phyloP scores from a whole-genome alignment of 2,888 invertebrate species.

The Nebria salina region DNA sequence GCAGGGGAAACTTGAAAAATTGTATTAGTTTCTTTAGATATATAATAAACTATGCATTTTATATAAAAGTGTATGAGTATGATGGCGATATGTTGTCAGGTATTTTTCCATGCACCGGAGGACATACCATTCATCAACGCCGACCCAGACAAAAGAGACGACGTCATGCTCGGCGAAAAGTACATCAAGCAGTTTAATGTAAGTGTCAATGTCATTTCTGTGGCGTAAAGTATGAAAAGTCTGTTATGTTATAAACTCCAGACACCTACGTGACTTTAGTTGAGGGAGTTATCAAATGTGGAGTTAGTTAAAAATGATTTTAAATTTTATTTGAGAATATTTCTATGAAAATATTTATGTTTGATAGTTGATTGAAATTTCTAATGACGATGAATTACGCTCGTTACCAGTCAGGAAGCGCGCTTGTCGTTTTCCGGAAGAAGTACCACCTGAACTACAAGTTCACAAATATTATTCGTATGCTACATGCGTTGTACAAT shows the following conservation, averaged over 20 bases:
- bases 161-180: slow-evolving; percentile 59
- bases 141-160: slow-evolving; percentile 61
- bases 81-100: slow-evolving; percentile 56
- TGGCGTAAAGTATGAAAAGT: no score
- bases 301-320: no score
- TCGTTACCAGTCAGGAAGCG: slow-evolving; percentile 64
- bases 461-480: slow-evolving; percentile 69
- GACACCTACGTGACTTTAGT: no score
- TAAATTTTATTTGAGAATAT: no score
- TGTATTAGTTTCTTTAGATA: no score
- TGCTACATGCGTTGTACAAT: slow-evolving; percentile 69
- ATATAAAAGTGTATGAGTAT: neutral
- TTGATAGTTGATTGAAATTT: slow-evolving; percentile 66
- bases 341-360: neutral
- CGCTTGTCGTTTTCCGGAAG: slow-evolving; percentile 68
- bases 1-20: no score
- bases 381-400: slow-evolving; percentile 68
- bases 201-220: slow-evolving; percentile 46
- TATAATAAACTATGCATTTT: no score
- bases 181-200: slow-evolving; percentile 59
- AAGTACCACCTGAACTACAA: slow-evolving; percentile 61
- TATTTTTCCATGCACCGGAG: slow-evolving; percentile 69
- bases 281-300: no score
- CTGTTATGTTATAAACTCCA: no score
- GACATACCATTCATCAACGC: slow-evolving; percentile 69